A percentile compares a stretch with the other conserved stretches of the same genome.
These are phyloP conservation scores for Pionites leucogaster DNA, from an alignment of 2,113 vertebrate species.

Conservation along the genomic window DNA sequence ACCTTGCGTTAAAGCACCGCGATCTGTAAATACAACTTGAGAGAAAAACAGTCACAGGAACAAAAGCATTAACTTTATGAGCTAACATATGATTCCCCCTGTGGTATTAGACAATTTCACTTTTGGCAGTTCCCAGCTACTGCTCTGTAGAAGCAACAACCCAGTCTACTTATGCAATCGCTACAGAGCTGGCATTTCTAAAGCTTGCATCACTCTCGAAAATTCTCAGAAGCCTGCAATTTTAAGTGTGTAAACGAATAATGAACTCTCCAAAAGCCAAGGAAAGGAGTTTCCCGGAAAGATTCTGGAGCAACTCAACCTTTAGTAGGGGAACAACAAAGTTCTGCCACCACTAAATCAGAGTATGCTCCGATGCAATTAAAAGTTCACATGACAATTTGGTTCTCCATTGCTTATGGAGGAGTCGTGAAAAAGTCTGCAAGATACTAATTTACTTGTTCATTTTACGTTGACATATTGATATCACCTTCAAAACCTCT, in stretches of 20 bases:
- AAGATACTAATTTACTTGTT: not conserved
- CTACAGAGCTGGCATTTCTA: not conserved
- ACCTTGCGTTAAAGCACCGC: not conserved
- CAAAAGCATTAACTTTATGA: not conserved
- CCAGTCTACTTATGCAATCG: not conserved
- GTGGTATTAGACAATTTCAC: not conserved
- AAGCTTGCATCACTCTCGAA: not conserved
- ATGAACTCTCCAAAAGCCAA: constrained; percentile 3
- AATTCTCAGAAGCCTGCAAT: not conserved
- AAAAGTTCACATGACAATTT: not conserved
- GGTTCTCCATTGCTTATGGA: not conserved
- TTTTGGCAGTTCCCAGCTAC: not conserved
- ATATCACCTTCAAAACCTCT: not conserved
- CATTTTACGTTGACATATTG: fast-evolving
- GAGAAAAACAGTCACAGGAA: not conserved
- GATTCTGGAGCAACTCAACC: not conserved
- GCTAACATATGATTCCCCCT: not conserved
- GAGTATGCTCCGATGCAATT: not conserved
- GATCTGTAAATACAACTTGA: not conserved
- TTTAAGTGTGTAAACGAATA: not conserved
- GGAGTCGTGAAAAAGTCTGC: not conserved
- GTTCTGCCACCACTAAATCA: not conserved
- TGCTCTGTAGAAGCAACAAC: not conserved
- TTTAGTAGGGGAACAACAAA: not conserved
- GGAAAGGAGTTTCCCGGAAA: not conserved